A percentile compares a stretch with the other conserved stretches of the same genome.
Conservation (phyloP, 2,888 invertebrate genomes). For the Caenorhabditis drosophilae region DNA sequence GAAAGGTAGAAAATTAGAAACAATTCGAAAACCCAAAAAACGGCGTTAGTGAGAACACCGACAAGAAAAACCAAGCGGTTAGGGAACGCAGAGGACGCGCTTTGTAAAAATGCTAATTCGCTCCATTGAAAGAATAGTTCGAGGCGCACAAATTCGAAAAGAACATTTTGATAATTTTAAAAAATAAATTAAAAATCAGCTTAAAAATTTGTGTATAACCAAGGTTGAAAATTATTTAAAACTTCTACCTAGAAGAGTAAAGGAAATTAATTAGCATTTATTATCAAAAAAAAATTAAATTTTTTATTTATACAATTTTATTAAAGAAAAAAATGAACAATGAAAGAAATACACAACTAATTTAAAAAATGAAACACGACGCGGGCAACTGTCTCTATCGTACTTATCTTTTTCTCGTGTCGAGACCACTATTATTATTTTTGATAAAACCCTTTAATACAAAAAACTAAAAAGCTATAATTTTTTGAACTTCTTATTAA, state of each 20-base stretch:
- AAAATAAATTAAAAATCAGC: neutral
- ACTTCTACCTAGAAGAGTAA: neutral
- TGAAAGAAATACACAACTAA: too few species aligned
- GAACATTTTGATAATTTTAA: neutral
- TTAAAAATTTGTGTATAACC: neutral
- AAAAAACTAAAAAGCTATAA: too few species aligned
- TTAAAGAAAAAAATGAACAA: too few species aligned
- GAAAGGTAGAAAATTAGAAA: neutral
- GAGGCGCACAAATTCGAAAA: neutral
- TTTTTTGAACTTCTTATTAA: too few species aligned
- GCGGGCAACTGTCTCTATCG: too few species aligned
- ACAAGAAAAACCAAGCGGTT: neutral
- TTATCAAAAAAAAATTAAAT: neutral
- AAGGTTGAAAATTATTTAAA: neutral
- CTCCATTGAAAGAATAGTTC: neutral
- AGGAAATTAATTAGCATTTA: neutral
- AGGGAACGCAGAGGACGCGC: constrained; percentile 11
- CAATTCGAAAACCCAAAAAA: neutral
- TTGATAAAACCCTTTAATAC: too few species aligned
- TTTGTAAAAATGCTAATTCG: neutral
- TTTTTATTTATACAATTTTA: too few species aligned
- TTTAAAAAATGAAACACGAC: too few species aligned
- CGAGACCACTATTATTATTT: too few species aligned
- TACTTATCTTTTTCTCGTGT: too few species aligned
- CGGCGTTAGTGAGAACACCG: neutral